These are phyloP conservation scores for Archegozetes longisetosus DNA, from an alignment of 1,140 invertebrate genomes.

Conservation along the genomic window DNA sequence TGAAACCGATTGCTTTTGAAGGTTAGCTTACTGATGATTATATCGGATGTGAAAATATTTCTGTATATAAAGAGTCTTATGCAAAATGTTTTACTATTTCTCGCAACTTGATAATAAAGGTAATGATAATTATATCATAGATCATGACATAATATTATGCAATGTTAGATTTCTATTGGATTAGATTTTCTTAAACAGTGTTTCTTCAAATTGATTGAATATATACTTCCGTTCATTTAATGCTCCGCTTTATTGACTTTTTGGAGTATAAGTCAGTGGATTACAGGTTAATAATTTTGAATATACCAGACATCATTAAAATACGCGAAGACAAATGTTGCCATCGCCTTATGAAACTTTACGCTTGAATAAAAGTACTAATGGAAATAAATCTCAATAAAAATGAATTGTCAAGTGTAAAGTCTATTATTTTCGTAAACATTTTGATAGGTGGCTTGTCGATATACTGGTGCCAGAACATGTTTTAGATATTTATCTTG, in stretches of 20 bases:
- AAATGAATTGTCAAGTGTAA: conserved; percentile 8
- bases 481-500: not conserved
- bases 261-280: conserved; percentile 10
- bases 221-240: not conserved
- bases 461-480: not conserved
- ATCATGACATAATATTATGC: conserved; percentile 4
- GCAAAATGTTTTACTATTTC: conserved; percentile 10
- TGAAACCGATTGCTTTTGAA: conserved; percentile 10
- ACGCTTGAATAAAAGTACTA: conserved; percentile 3
- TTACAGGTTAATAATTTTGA: conserved; percentile 5
- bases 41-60: conserved; percentile 2
- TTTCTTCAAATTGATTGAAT: not conserved
- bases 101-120: not conserved
- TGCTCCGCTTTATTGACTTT: not conserved
- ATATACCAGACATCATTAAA: not conserved
- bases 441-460: conserved; percentile 6
- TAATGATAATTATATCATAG: not conserved
- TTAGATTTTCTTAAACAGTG: not conserved
- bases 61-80: not conserved
- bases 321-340: conserved; percentile 10
- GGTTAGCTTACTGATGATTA: not conserved
- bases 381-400: conserved; percentile 1
- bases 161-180: conserved; percentile 7
- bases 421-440: conserved; percentile 1
- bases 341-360: conserved; percentile 8